phyloP scores from a whole-genome alignment of 1,140 invertebrate genomes.

The Triops cancriformis region DNA sequence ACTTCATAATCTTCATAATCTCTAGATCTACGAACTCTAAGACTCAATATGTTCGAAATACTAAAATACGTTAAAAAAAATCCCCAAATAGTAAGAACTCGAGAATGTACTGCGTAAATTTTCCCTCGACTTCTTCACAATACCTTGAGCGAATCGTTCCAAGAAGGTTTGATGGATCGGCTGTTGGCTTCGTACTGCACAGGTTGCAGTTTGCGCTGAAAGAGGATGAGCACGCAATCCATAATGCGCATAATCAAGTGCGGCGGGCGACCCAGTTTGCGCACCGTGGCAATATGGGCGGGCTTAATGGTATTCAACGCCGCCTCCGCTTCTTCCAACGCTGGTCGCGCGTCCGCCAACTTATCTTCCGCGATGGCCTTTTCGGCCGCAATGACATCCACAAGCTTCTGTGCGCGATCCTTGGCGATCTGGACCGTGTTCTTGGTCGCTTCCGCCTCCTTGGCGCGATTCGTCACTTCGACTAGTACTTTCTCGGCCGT shows the following conservation, averaged over 20 bases:
- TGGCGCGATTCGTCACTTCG: slow-evolving; percentile 81
- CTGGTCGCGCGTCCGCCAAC: slow-evolving; percentile 80
- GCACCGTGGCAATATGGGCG: slow-evolving; percentile 87
- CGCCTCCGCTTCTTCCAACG: slow-evolving; percentile 85
- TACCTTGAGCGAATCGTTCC: slow-evolving; percentile 90
- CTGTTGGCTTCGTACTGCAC: slow-evolving; percentile 69
- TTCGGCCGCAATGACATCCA: slow-evolving; percentile 81
- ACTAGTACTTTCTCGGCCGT: slow-evolving; percentile 76
- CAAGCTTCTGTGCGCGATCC: slow-evolving; percentile 85
- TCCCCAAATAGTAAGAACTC: too few species aligned
- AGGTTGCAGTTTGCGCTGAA: slow-evolving; percentile 75
- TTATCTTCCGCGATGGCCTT: slow-evolving; percentile 84
- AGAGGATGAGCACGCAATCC: slow-evolving; percentile 90
- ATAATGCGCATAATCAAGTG: slow-evolving; percentile 97
- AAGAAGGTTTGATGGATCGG: slow-evolving; percentile 83
- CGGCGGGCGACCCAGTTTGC: slow-evolving; percentile 87
- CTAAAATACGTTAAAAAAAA: too few species aligned
- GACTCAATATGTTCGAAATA: too few species aligned
- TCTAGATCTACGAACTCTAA: too few species aligned
- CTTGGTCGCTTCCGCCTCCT: slow-evolving; percentile 89
- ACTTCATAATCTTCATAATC: too few species aligned
- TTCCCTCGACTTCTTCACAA: too few species aligned
- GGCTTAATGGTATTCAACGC: slow-evolving; percentile 95
- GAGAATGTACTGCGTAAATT: too few species aligned
- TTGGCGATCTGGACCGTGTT: slow-evolving; percentile 92